Percentiles rank a stretch among this genome's conserved stretches.
These are phyloP conservation scores for human (Homo sapiens) DNA, from an alignment of 2,113 vertebrate genomes.

Conservation along the genomic window GRCh38 chr17:31558001-31558500, in stretches of 20 bases:
- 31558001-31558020: no score
- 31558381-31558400: neutral
- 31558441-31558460: neutral
- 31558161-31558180: no score
- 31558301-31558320: neutral
- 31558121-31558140: no score
- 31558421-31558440: neutral
- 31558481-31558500: neutral
- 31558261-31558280: neutral
- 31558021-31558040: no score
- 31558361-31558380: neutral
- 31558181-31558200: neutral
- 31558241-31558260: neutral
- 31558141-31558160: no score
- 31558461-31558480: neutral
- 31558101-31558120: no score
- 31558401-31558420: neutral
- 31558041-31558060: no score
- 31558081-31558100: no score
- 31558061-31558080: no score
- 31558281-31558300: conserved; percentile 8
- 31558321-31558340: neutral
- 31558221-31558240: neutral
- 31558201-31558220: neutral
- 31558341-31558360: neutral